Conservation (phyloP, 2,888 invertebrate species). For the Smittia aterrima region DNA sequence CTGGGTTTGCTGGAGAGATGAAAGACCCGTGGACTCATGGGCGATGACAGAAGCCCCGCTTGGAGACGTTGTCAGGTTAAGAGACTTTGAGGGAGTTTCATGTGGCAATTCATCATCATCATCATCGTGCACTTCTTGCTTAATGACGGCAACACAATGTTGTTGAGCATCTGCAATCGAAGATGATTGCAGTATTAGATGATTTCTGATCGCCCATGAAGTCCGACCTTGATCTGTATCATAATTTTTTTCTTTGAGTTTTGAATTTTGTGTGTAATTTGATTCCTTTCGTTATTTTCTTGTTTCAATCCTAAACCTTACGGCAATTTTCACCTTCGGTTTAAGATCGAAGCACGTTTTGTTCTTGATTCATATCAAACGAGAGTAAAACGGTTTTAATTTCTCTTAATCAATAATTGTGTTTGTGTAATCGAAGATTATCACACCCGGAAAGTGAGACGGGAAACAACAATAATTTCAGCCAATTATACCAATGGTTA, state of each 20-base stretch:
- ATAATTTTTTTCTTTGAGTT: conserved; percentile 41
- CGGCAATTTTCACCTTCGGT: background rate
- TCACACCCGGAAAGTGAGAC: conserved; percentile 28
- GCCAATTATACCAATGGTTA: conserved; percentile 33
- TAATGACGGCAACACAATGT: conserved; percentile 42
- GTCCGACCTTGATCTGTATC: conserved; percentile 43
- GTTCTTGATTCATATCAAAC: conserved; percentile 19
- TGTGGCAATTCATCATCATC: conserved; percentile 42
- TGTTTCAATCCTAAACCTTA: background rate
- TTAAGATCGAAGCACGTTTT: background rate
- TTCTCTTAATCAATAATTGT: background rate
- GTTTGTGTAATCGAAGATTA: conserved; percentile 2
- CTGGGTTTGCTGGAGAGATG: conserved; percentile 15
- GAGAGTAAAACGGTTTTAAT: conserved; percentile 43
- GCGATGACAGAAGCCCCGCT: conserved; percentile 7
- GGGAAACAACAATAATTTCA: conserved; percentile 29
- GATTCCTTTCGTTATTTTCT: background rate
- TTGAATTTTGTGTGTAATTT: conserved; percentile 40
- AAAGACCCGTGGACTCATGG: conserved; percentile 31
- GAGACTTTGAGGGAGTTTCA: conserved; percentile 33
- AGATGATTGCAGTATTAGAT: conserved; percentile 47
- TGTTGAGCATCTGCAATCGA: conserved; percentile 48
- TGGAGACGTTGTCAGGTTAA: background rate
- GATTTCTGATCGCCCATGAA: conserved; percentile 40
- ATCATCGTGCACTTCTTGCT: conserved; percentile 45